Percentiles rank a stretch among this genome's conserved stretches.
Evolutionary conservation across 2,888 invertebrate species (phyloP).

Genomic region (Pediacus dermestoides): DNA sequence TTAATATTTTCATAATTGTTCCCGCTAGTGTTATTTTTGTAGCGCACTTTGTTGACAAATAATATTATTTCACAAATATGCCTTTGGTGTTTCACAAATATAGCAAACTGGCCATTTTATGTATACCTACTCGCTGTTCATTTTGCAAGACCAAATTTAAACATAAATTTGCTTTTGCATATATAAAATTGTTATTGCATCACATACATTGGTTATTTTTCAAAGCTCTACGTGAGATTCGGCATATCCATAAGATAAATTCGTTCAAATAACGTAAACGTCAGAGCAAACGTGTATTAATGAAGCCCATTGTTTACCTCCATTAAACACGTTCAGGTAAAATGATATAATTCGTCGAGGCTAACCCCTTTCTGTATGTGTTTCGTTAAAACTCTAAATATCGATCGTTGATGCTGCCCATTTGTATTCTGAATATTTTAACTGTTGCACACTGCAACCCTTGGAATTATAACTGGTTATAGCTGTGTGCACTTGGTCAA

Average conservation of each 20-base stretch:
- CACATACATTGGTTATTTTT: no score
- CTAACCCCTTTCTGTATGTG: not conserved
- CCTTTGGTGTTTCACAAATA: no score
- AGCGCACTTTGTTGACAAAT: no score
- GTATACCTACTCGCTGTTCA: no score
- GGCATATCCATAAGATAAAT: slow-evolving; percentile 15
- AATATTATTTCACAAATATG: no score
- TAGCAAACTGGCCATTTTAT: no score
- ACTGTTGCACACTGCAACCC: slow-evolving; percentile 9
- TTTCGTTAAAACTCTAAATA: slow-evolving; percentile 2
- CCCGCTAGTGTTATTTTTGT: no score
- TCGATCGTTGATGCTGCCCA: slow-evolving; percentile 9
- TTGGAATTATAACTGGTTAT: slow-evolving; percentile 7
- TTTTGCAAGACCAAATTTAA: no score
- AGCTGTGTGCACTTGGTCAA: not conserved
- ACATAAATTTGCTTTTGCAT: no score
- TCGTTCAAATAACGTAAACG: slow-evolving; percentile 10
- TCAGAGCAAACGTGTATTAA: slow-evolving; percentile 12
- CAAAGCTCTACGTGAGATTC: slow-evolving; percentile 12
- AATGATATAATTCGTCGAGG: slow-evolving; percentile 1
- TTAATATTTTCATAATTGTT: no score
- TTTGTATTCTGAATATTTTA: slow-evolving; percentile 12
- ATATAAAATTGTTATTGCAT: no score
- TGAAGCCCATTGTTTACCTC: slow-evolving; percentile 7
- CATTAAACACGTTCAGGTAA: slow-evolving; percentile 12